A percentile compares a stretch with the other conserved stretches of the same genome.
These are phyloP conservation scores for Volucella bombylans DNA, from an alignment of 2,888 invertebrate genomes.

Conservation along the genomic window DNA sequence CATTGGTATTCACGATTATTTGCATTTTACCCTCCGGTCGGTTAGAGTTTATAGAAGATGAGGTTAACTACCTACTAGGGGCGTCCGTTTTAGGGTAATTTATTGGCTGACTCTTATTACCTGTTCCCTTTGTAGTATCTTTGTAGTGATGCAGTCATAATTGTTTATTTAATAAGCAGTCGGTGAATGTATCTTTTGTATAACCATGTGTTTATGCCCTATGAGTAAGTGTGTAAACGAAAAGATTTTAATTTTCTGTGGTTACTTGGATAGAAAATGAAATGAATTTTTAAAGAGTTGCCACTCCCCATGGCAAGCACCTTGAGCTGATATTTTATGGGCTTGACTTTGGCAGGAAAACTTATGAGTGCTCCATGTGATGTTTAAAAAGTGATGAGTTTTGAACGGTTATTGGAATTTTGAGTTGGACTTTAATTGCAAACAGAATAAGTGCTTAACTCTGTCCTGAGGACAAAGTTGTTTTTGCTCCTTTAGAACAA, in stretches of 20 bases:
- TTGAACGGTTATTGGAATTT: too few species aligned
- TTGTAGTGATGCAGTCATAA: conserved; percentile 39
- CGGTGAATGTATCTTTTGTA: conserved; percentile 20
- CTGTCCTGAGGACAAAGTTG: too few species aligned
- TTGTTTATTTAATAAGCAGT: conserved; percentile 49
- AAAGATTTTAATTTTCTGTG: conserved; percentile 4
- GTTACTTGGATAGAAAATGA: background rate
- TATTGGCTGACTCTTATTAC: conserved; percentile 53
- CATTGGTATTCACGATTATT: conserved; percentile 65
- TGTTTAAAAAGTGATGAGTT: too few species aligned
- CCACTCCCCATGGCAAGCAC: too few species aligned
- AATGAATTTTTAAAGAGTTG: conserved; percentile 9
- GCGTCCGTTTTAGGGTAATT: conserved; percentile 64
- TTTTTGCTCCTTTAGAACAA: too few species aligned
- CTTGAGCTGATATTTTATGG: too few species aligned
- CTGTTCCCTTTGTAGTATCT: conserved; percentile 1
- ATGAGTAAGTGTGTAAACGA: conserved; percentile 51
- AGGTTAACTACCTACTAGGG: conserved; percentile 31
- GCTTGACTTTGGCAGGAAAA: too few species aligned
- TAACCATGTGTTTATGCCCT: conserved; percentile 44
- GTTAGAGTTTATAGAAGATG: conserved; percentile 26
- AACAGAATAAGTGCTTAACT: too few species aligned
- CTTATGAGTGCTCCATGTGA: too few species aligned
- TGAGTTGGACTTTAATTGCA: too few species aligned
- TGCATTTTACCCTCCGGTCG: conserved; percentile 62